A percentile compares a stretch with the other conserved stretches of the same genome.
Evolutionary conservation across 2,797 vertebrate species (phyloP).

Genomic region (Enteromius trimaculatus): DNA sequence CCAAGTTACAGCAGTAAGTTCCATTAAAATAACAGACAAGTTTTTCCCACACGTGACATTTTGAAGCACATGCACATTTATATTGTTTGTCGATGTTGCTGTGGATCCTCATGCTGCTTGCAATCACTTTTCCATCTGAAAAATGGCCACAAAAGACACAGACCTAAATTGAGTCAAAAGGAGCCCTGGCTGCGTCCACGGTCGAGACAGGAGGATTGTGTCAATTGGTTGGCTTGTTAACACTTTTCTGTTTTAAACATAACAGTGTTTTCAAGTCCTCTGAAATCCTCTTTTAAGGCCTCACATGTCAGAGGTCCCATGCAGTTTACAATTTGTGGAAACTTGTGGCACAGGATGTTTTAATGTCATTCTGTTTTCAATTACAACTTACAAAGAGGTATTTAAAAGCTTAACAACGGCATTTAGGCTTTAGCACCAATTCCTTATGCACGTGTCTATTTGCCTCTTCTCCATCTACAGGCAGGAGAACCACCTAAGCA

Average conservation of each 20-base stretch:
- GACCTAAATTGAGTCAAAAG: slow-evolving; percentile 54
- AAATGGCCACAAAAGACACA: slow-evolving; percentile 55
- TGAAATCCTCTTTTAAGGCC: slow-evolving; percentile 57
- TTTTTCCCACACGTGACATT: slow-evolving; percentile 23
- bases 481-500: slow-evolving; percentile 76
- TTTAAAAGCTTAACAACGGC: slow-evolving; percentile 51
- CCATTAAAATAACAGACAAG: neutral
- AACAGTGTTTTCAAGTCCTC: slow-evolving; percentile 57
- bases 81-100: slow-evolving; percentile 28
- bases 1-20: slow-evolving; percentile 80
- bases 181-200: slow-evolving; percentile 55
- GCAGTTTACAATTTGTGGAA: slow-evolving; percentile 63
- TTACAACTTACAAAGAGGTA: slow-evolving; percentile 28
- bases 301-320: slow-evolving; percentile 48
- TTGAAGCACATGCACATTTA: slow-evolving; percentile 22
- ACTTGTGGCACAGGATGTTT: slow-evolving; percentile 21
- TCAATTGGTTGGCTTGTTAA: slow-evolving; percentile 70
- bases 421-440: slow-evolving; percentile 1
- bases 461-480: slow-evolving; percentile 66
- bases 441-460: slow-evolving; percentile 55
- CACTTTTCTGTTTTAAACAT: slow-evolving; percentile 69
- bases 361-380: slow-evolving; percentile 47
- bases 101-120: slow-evolving; percentile 55
- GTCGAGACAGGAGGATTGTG: slow-evolving; percentile 56
- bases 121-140: slow-evolving; percentile 60